Base-by-base conservation (phyloP, 2,113 vertebrate species). In the Gasterosteus aculeatus region DNA sequence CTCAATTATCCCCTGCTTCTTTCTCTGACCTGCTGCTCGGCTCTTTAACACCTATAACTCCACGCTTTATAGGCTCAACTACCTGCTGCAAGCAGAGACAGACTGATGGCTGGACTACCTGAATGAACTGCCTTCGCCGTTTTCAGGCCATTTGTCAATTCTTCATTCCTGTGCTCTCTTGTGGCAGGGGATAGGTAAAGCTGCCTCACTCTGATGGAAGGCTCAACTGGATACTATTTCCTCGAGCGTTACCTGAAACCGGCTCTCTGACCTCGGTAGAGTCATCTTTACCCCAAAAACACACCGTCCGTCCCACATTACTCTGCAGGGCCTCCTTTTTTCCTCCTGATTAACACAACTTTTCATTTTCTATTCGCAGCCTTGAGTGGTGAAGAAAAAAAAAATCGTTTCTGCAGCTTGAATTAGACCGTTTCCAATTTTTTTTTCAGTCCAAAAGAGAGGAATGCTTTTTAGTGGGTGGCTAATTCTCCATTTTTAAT, bases 71-170 rank as follows among this genome's bases (percentile, higher is more conserved):
- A 80, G 91, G 82, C 86, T 90, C 82, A 82, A 86, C 77, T 78
- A 81, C 81, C 82, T 91, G 84, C 90, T 85, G 88, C 84, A 84
- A 89, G 85, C 88, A 68, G 79, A 84, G 85, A 82, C 82, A 88
- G 91, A 93, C 75, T 85, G 88, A 93, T 91, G 90, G 81, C 87
- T 89, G 67, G 70, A 77, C 88, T 83, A 73, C 71, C 78, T 81
- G 87, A 92, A 93, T 93, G 86, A 92, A 94, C 91, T 92, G 88
- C 91, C 81, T 83, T 86, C 72, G 78, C 78, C 19, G 57, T 87
- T 82, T 88, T 85, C 33, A 41, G 79, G 65, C 89, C 85, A 93
- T 94, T 92, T 87, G 85, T 94, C 92, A 93, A 85, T 88, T 92
- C 85, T 91, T 90, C 88, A 89, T 92, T 91, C 81, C 83, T 87